Percentiles rank a stretch among this genome's conserved stretches.
Evolutionary conservation across 2,113 vertebrate genomes (phyloP).

Genomic region (Bos indicus): DNA sequence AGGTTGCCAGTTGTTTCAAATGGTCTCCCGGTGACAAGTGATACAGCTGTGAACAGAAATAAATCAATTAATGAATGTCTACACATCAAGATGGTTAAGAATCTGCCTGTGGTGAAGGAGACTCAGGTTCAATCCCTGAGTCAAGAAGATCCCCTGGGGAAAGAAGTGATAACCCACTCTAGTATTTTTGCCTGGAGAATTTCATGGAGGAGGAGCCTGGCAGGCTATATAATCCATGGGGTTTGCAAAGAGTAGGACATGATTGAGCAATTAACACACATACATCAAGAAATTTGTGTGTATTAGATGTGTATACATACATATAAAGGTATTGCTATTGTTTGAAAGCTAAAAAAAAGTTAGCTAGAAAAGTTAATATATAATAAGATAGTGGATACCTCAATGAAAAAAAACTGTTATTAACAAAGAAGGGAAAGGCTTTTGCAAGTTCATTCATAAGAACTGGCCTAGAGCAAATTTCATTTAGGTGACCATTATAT

Average conservation of each 20-base stretch:
- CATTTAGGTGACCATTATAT: neutral
- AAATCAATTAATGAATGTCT: neutral
- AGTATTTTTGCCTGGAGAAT: neutral
- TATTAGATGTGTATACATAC: neutral
- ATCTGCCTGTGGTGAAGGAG: neutral
- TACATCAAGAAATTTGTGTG: neutral
- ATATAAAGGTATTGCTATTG: neutral
- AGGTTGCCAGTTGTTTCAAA: neutral
- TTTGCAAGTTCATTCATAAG: conserved; percentile 69
- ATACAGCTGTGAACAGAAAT: neutral
- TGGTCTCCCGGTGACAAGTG: neutral
- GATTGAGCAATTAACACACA: neutral
- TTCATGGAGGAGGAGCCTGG: neutral
- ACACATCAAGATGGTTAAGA: neutral
- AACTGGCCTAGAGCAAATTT: neutral
- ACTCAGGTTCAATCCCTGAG: neutral
- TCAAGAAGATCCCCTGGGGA: neutral
- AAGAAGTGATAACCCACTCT: neutral
- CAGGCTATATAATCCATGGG: neutral
- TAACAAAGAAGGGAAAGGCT: conserved; percentile 61
- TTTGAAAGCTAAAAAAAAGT: neutral
- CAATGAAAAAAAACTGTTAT: conserved; percentile 42
- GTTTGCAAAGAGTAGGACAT: neutral
- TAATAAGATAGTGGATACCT: neutral
- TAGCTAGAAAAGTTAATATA: neutral